Conservation (phyloP, 1,140 invertebrate genomes). For the Cydia splendana region DNA sequence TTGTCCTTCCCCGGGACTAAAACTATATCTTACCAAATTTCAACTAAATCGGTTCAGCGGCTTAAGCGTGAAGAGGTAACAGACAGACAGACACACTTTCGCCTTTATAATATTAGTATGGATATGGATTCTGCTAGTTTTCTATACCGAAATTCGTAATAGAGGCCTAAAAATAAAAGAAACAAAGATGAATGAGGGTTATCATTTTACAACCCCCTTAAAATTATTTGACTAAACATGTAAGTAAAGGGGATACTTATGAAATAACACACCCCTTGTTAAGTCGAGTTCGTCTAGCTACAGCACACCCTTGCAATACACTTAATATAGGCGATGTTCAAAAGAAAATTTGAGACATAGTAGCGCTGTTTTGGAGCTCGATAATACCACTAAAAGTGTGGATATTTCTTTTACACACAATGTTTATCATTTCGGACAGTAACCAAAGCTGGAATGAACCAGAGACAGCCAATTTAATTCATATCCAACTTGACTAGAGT, state of each 20-base stretch:
- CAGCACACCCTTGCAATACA: neutral
- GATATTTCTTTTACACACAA: neutral
- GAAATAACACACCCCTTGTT: neutral
- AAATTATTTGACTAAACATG: neutral
- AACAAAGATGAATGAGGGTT: neutral
- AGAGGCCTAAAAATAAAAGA: neutral
- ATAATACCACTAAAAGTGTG: neutral
- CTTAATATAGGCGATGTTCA: constrained; percentile 3
- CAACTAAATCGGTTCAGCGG: too few relatives aligned
- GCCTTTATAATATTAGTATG: too few relatives aligned
- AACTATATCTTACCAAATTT: too few relatives aligned
- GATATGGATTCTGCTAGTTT: too few relatives aligned
- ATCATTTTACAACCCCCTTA: constrained; percentile 7
- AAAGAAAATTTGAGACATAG: constrained; percentile 8
- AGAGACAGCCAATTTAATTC: too few relatives aligned
- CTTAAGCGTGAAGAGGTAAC: too few relatives aligned
- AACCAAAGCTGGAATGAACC: too few relatives aligned
- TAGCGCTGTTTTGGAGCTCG: neutral
- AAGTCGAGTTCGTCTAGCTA: constrained; percentile 1
- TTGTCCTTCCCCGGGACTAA: too few relatives aligned
- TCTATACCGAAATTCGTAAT: too few relatives aligned
- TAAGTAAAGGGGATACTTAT: neutral
- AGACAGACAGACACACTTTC: too few relatives aligned
- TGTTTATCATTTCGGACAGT: too few relatives aligned
- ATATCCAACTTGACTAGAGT: too few relatives aligned